These are phyloP conservation scores for Caenorhabditis tropicalis DNA, from an alignment of 1,140 invertebrate species.

Conservation along the genomic window DNA sequence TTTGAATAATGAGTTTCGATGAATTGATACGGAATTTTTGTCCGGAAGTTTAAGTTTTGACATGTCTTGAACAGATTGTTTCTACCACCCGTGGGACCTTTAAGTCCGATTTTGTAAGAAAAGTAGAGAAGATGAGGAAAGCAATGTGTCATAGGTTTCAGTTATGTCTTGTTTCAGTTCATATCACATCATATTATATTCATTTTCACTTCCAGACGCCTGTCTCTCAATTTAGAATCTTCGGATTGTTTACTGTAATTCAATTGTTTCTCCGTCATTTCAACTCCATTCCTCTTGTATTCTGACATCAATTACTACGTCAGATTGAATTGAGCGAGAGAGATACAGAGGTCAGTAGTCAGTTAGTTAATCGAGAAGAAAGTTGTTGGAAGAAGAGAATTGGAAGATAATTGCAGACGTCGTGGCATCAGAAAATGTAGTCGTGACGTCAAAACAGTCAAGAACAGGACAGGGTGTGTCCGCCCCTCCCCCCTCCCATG, in stretches of 20 bases:
- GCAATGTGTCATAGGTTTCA: too few species aligned
- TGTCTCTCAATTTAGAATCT: too few species aligned
- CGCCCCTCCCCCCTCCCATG: not conserved
- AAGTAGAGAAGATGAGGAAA: too few species aligned
- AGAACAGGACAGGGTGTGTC: constrained; percentile 42
- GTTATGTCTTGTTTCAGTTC: too few species aligned
- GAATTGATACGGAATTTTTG: not conserved
- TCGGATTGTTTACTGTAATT: not conserved
- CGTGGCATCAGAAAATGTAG: constrained; percentile 9
- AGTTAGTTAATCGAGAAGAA: constrained; percentile 29
- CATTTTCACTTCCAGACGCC: too few species aligned
- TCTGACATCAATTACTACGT: constrained; percentile 5
- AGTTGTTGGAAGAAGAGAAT: constrained; percentile 17
- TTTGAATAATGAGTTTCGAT: too few species aligned
- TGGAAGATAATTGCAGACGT: constrained; percentile 33
- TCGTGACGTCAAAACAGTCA: constrained; percentile 17
- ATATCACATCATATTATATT: too few species aligned
- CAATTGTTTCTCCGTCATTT: not conserved
- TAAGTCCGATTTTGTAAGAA: too few species aligned
- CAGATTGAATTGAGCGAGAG: constrained; percentile 30
- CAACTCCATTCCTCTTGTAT: not conserved
- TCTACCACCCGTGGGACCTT: too few species aligned
- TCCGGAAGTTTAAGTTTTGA: too few species aligned
- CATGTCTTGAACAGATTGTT: too few species aligned
- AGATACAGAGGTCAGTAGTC: not conserved